A percentile compares a stretch with the other conserved stretches of the same genome.
phyloP scores from a whole-genome alignment of 2,113 vertebrate genomes.

The Percopsis transmontana region DNA sequence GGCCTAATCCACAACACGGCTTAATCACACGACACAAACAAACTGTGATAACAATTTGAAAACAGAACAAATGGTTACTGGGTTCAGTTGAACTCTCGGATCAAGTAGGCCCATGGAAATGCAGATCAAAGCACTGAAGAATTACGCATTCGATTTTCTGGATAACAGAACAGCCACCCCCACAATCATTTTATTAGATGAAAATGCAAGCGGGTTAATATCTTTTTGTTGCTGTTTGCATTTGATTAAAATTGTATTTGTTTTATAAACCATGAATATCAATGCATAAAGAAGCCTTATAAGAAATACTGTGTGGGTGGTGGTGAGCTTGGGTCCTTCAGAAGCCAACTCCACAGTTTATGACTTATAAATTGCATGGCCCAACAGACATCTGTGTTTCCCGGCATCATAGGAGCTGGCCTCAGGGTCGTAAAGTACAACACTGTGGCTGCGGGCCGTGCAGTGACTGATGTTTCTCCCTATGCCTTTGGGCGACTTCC shows the following conservation, averaged over 20 bases:
- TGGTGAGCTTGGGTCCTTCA: background rate
- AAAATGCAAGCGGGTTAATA: background rate
- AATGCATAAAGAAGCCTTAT: background rate
- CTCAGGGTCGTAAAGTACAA: constrained; percentile 14
- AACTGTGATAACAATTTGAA: constrained; percentile 41
- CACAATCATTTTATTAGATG: no score
- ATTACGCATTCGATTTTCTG: no score
- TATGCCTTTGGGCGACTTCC: background rate
- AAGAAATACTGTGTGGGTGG: background rate
- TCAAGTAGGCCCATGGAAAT: constrained; percentile 39
- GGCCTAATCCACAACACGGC: constrained; percentile 60
- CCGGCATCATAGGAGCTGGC: background rate
- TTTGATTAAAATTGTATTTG: background rate
- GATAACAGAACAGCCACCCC: background rate
- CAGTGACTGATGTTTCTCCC: background rate
- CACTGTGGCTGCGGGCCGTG: background rate
- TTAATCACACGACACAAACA: constrained; percentile 39
- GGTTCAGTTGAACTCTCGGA: constrained; percentile 22
- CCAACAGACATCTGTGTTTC: background rate
- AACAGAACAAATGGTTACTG: constrained; percentile 9
- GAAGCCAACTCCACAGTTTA: background rate
- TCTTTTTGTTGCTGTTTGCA: background rate
- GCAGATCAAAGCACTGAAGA: constrained; percentile 31
- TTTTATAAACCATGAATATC: background rate
- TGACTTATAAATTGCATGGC: background rate